These are phyloP conservation scores for Leucophenga maculata DNA, from an alignment of 2,888 invertebrate species.

Conservation along the genomic window DNA sequence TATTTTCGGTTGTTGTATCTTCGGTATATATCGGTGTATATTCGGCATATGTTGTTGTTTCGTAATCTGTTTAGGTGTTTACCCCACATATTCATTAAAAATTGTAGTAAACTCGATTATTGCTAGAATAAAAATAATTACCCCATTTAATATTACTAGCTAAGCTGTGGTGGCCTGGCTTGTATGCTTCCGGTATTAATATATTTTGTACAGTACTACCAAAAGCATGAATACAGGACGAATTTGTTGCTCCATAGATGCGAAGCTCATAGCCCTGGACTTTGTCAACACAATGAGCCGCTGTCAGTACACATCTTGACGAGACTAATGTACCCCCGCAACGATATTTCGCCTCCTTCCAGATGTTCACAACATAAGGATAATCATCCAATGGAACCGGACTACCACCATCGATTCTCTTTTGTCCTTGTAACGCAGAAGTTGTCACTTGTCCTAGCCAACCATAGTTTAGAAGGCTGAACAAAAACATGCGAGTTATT, in stretches of 20 bases:
- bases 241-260: slow-evolving; percentile 9
- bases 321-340: slow-evolving; percentile 9
- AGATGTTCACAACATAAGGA: slow-evolving; percentile 24
- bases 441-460: neutral
- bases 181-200: neutral
- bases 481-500: neutral
- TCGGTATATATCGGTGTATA: neutral
- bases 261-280: neutral
- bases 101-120: too few relatives aligned
- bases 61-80: neutral
- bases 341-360: neutral
- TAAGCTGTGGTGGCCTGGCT: neutral
- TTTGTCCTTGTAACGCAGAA: neutral
- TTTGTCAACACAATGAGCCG: neutral
- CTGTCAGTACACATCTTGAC: slow-evolving; percentile 12
- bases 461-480: neutral
- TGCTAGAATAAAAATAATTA: neutral
- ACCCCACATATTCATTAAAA: too few relatives aligned
- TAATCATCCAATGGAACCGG: neutral
- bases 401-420: slow-evolving; percentile 5
- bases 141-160: too few relatives aligned
- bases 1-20: neutral
- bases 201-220: neutral
- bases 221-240: neutral
- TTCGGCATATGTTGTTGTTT: neutral